These are phyloP conservation scores for Trogon melanurus DNA, from an alignment of 2,113 vertebrate genomes.

Conservation along the genomic window DNA sequence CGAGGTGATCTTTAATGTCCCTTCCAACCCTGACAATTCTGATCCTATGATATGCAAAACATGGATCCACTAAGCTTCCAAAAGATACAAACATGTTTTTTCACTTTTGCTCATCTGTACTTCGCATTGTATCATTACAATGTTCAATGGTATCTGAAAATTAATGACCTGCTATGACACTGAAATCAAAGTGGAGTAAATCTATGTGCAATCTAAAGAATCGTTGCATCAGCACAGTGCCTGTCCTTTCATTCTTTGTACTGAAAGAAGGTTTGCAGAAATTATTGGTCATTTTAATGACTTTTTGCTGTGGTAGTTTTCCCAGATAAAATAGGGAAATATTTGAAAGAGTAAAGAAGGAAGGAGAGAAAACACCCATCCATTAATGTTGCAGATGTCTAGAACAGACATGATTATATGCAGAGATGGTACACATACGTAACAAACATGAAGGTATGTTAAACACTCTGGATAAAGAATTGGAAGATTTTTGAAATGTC, in stretches of 20 bases:
- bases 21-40: too few species aligned
- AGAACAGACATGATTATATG: not conserved
- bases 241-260: not conserved
- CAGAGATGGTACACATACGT: not conserved
- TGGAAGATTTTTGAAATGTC: not conserved
- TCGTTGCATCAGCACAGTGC: not conserved
- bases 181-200: not conserved
- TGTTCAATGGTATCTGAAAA: not conserved
- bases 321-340: not conserved
- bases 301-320: not conserved
- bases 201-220: not conserved
- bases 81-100: not conserved
- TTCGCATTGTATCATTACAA: not conserved
- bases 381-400: not conserved
- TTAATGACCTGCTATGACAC: not conserved
- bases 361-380: not conserved
- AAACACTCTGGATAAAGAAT: not conserved
- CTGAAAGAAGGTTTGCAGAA: not conserved
- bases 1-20: too few species aligned
- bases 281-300: slow-evolving; percentile 4
- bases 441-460: not conserved
- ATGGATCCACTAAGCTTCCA: not conserved
- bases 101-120: not conserved
- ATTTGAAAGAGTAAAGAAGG: not conserved
- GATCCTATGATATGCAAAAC: not conserved